Evolutionary conservation across 2,797 vertebrate genomes (phyloP), one percentile per base, ranked within the genome.

Genomic region (Microhierax caerulescens): DNA sequence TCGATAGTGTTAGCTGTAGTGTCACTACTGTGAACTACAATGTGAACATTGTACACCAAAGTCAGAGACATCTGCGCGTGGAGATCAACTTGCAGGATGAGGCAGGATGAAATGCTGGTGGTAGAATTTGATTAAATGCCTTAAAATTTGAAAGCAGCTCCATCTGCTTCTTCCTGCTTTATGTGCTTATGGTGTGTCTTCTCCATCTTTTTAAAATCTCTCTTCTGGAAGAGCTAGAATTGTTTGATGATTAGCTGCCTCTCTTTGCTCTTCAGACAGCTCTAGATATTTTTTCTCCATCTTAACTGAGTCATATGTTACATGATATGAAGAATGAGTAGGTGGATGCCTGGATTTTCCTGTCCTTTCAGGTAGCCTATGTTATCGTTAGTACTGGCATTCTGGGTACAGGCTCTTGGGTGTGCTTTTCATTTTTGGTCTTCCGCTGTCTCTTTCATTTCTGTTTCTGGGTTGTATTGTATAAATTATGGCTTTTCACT

Each of bases 331-430:
- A 89, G 64, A 60, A 32, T 74, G 87, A 85, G 48, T 93, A 77
- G 72, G 84, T 65, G 72, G 68, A 85, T 70, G 65, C 91, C 84
- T 95, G 93, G 88, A 91, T 91, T 97, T 96, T 96, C 93, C 91
- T 96, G 91, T 87, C 87, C 90, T 96, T 91, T 96, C 83, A 85
- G 64, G 84, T 95, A 82, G 60, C 65, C 73, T 78, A 10, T 50
- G 28, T 88, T 95, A 67, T 50, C 53, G 73, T 94, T 77, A 91
- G 34, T 69, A 70, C n/a, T 88, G 41, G 10, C 79, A 47, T 80
- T 95, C 67, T 70, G 47, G 22, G 43, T 79, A 56, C 21, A 59
- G 27, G 5, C 54, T 84, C 47, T 86, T 1, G 17, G 68, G 60
- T 74, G 47, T 23, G 21, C 51, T 82, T 57, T 95, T 91, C 83